Evolutionary conservation across 2,888 invertebrate species (phyloP).

Genomic region (Criorhina ranunculi): DNA sequence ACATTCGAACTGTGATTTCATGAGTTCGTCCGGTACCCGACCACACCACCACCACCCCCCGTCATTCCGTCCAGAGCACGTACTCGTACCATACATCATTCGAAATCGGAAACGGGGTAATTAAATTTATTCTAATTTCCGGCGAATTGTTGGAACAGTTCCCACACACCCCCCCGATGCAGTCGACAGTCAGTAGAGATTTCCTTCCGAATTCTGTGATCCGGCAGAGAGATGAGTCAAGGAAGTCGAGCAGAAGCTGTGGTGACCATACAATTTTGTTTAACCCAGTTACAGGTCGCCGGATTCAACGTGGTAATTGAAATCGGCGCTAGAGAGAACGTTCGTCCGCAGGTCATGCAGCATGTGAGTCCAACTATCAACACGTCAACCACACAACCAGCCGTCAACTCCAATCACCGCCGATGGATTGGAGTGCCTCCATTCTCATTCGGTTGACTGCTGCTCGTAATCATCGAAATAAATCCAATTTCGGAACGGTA

Average conservation of each 20-base stretch:
- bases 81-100: constrained; percentile 5
- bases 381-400: constrained; percentile 48
- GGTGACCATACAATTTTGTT: too few relatives aligned
- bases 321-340: constrained; percentile 28
- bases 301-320: constrained; percentile 45
- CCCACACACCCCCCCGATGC: constrained; percentile 22
- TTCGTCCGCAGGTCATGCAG: constrained; percentile 5
- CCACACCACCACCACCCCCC: neutral
- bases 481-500: constrained; percentile 74
- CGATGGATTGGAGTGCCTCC: constrained; percentile 2
- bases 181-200: constrained; percentile 28
- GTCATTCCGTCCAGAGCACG: neutral
- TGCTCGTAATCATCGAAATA: constrained; percentile 68
- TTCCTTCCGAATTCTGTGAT: constrained; percentile 14
- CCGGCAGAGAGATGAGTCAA: constrained; percentile 40
- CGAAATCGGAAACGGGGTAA: constrained; percentile 61
- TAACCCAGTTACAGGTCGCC: constrained; percentile 66
- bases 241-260: too few relatives aligned
- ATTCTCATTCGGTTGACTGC: constrained; percentile 40
- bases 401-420: constrained; percentile 64
- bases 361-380: constrained; percentile 20
- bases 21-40: constrained; percentile 6
- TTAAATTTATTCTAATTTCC: constrained; percentile 72
- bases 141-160: constrained; percentile 62
- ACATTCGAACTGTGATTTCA: constrained; percentile 56